Base-by-base conservation (phyloP, 2,797 vertebrate genomes). In the Typhlichthys eigenmanni region DNA sequence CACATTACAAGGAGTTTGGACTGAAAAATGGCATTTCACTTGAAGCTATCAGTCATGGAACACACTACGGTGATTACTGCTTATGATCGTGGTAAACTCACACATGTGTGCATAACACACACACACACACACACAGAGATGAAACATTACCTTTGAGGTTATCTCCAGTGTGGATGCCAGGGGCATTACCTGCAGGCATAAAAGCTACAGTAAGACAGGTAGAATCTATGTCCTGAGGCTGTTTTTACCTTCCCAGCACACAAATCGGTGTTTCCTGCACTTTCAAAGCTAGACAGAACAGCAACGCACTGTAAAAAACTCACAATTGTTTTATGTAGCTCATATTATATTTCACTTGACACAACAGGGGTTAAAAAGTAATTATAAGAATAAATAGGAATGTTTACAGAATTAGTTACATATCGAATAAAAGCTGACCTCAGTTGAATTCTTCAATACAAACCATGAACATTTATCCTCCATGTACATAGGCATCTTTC, bases 101-200 rank as follows among this genome's bases (percentile, higher is more conserved):
- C 55, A 53, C 58, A 59, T 59, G 52, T 19, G 50, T 53, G 47
- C 57, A 64, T 50, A 69, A 52, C 32, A 29, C 17, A 17, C 55
- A 47, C 45, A 47, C 55, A 19, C n/a, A 14, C 55, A 16, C 48
- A 43, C 13, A 64, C 47, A 51, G 60, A 64, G 19, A 53, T 10
- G 29, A 61, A 11, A 2, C 7, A 53, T 50, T 14, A 49, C 58
- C 59, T 82, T 71, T 78, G 79, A 82, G 64, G 58, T 63, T 66
- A 13, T 34, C 48, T 78, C 69, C 55, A 48, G 6, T 14, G 47
- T 47, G 68, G 34, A 68, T 58, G 78, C 84, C 76, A 70, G 67
- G 51, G 78, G 80, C 81, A 46, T 76, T 59, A 82, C 83, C 79
- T 66, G 46, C 71, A 78, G 83, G 78, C 70, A 76, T 66, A 47